These are phyloP conservation scores for Lepidothrix coronata DNA, from an alignment of 2,113 vertebrate species.

Conservation along the genomic window DNA sequence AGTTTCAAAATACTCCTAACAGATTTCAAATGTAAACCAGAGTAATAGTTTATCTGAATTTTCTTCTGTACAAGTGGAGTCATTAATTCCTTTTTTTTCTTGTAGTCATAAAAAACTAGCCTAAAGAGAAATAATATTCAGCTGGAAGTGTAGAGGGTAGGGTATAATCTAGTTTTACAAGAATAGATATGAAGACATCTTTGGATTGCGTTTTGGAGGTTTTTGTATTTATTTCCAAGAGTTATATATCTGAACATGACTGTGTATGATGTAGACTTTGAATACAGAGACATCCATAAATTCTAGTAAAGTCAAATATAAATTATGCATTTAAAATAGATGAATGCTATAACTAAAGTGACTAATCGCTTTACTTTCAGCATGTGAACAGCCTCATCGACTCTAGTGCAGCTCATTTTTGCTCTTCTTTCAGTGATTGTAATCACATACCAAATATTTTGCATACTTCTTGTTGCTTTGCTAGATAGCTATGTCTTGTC, in stretches of 20 bases:
- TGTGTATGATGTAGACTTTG: neutral
- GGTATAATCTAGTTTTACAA: neutral
- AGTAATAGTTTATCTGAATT: neutral
- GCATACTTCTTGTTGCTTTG: neutral
- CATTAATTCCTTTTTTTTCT: neutral
- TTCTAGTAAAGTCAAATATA: neutral
- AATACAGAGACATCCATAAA: neutral
- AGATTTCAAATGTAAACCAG: neutral
- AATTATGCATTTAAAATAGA: neutral
- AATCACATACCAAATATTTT: neutral
- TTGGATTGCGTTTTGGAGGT: neutral
- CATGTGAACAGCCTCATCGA: neutral
- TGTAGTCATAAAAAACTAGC: neutral
- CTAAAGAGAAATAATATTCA: neutral
- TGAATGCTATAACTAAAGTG: neutral
- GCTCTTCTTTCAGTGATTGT: neutral
- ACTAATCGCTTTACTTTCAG: neutral
- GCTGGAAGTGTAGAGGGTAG: neutral
- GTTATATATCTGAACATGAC: neutral
- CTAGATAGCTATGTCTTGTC: neutral
- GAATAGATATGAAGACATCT: neutral
- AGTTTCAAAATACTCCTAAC: neutral
- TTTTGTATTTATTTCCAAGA: neutral
- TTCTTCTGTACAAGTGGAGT: neutral
- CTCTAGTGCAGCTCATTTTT: neutral